phyloP scores from a whole-genome alignment of 2,797 vertebrate species.

The Hylomyscus alleni region DNA sequence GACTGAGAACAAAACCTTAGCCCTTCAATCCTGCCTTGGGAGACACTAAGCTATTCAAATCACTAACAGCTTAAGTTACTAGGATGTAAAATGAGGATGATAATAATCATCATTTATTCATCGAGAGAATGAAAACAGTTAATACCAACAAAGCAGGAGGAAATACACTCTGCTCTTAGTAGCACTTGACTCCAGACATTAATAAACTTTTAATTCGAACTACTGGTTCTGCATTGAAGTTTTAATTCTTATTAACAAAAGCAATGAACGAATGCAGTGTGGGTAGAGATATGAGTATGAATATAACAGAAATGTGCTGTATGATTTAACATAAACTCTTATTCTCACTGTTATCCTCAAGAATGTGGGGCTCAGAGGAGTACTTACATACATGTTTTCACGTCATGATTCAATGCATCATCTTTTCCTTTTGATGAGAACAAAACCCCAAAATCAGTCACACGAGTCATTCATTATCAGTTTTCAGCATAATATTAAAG shows the following conservation, averaged over 20 bases:
- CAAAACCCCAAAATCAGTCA: constrained; percentile 1
- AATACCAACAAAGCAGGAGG: neutral
- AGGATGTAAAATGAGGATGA: neutral
- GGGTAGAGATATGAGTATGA: neutral
- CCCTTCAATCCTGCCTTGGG: neutral
- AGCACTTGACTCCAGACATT: neutral
- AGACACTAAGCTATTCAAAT: neutral
- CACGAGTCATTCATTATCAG: constrained; percentile 45
- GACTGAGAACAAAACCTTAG: neutral
- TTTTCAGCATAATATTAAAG: constrained; percentile 63
- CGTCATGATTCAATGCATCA: neutral
- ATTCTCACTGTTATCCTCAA: neutral
- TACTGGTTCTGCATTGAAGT: neutral
- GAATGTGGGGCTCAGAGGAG: neutral
- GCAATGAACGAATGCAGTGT: neutral
- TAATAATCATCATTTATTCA: neutral
- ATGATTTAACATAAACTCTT: neutral
- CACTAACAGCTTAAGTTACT: neutral
- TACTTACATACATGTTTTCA: constrained; percentile 42
- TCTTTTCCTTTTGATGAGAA: constrained; percentile 69
- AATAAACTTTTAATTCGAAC: neutral
- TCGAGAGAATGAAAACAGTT: neutral
- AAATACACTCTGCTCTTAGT: neutral
- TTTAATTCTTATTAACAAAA: neutral
- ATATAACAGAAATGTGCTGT: neutral